Evolutionary conservation across 2,888 invertebrate genomes (phyloP).

Genomic region (Drosophila prostipennis): DNA sequence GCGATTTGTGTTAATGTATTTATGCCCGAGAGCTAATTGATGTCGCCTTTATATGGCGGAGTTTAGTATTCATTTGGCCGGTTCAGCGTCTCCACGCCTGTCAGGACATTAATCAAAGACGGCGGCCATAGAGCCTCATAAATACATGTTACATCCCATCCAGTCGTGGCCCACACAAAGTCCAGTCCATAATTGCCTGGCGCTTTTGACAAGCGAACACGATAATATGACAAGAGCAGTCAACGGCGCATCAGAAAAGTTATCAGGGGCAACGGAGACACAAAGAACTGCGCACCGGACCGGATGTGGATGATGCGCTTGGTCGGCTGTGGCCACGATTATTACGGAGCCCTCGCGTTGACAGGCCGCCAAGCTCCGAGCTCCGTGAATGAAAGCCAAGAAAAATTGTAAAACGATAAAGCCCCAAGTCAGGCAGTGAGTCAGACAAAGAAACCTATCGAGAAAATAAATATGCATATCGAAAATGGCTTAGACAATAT

Average conservation of each 20-base stretch:
- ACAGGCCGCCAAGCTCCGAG: constrained; percentile 42
- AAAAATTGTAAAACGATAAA: constrained; percentile 69
- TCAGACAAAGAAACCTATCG: constrained; percentile 55
- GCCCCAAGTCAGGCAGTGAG: constrained; percentile 33
- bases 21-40: constrained; percentile 63
- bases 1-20: constrained; percentile 74
- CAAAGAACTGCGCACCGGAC: constrained; percentile 23
- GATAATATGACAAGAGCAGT: constrained; percentile 79
- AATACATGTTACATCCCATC: constrained; percentile 56
- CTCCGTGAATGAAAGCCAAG: constrained; percentile 37
- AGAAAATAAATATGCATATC: constrained; percentile 64
- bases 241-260: constrained; percentile 67
- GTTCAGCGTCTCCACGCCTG: constrained; percentile 24
- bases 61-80: constrained; percentile 70
- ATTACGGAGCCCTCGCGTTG: constrained; percentile 43
- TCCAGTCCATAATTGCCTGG: constrained; percentile 49
- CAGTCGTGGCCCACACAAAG: constrained; percentile 59
- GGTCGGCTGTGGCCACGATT: constrained; percentile 18
- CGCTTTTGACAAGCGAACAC: constrained; percentile 73
- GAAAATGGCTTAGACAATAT: constrained; percentile 54
- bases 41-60: constrained; percentile 68
- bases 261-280: constrained; percentile 45
- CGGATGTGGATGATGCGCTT: constrained; percentile 55
- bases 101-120: constrained; percentile 72
- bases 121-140: constrained; percentile 61